A percentile compares a stretch with the other conserved stretches of the same genome.
Evolutionary conservation across 2,888 invertebrate species (phyloP).

Genomic region (Ditula angustiorana): DNA sequence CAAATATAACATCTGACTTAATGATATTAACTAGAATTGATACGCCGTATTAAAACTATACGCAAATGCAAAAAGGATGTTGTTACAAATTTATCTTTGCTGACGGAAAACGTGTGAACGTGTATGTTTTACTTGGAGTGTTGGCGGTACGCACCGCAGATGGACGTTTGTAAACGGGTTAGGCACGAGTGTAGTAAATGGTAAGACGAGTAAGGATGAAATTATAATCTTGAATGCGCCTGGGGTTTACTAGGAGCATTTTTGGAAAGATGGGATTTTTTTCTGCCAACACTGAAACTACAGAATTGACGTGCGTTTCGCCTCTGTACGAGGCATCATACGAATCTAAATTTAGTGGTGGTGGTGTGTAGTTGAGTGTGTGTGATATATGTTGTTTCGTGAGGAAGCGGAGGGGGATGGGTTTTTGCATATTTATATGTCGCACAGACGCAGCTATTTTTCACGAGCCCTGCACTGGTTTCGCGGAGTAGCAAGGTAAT

Average conservation of each 20-base stretch:
- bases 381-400: too few species aligned
- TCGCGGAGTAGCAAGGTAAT: too few species aligned
- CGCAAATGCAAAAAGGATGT: slow-evolving; percentile 14
- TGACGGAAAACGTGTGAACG: background rate
- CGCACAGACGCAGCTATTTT: too few species aligned
- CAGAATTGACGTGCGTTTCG: too few species aligned
- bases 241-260: background rate
- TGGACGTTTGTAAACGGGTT: slow-evolving; percentile 7
- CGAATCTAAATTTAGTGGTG: too few species aligned
- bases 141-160: background rate
- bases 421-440: too few species aligned
- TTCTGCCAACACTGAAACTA: too few species aligned
- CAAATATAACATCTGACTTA: slow-evolving; percentile 24
- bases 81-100: slow-evolving; percentile 17
- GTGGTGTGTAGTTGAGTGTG: too few species aligned
- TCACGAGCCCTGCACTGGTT: too few species aligned
- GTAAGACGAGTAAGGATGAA: background rate
- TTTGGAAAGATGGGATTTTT: background rate
- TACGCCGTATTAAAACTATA: slow-evolving; percentile 24
- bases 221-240: background rate
- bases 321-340: too few species aligned
- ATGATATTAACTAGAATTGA: slow-evolving; percentile 35
- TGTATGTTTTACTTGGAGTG: background rate
- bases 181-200: background rate
- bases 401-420: too few species aligned